These are phyloP conservation scores for Eristalis pertinax DNA, from an alignment of 2,888 invertebrate species.

Conservation along the genomic window DNA sequence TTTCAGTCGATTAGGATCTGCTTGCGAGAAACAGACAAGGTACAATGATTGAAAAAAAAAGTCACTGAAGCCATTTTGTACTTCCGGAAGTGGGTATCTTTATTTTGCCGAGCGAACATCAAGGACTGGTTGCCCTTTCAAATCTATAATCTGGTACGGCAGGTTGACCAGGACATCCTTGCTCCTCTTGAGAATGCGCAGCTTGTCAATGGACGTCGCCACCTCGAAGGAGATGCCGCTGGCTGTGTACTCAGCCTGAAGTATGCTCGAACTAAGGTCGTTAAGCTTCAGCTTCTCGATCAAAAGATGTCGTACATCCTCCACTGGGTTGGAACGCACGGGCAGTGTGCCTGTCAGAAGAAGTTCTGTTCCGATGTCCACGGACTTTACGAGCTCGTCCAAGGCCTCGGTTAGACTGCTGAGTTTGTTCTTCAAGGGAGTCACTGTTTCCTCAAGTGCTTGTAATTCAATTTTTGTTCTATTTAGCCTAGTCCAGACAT, in stretches of 20 bases:
- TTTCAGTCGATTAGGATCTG: slow-evolving; percentile 56
- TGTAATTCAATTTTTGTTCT: slow-evolving; percentile 4
- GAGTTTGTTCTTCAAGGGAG: slow-evolving; percentile 30
- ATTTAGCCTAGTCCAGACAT: slow-evolving; percentile 39
- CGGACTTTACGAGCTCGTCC: slow-evolving; percentile 30
- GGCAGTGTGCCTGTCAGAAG: slow-evolving; percentile 55
- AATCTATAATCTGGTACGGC: slow-evolving; percentile 42
- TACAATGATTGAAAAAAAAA: slow-evolving; percentile 19
- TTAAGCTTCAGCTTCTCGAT: slow-evolving; percentile 48
- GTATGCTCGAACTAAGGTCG: slow-evolving; percentile 50
- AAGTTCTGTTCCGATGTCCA: slow-evolving; percentile 41
- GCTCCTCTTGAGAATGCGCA: slow-evolving; percentile 54
- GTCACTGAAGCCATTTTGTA: neutral
- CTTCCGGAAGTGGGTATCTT: neutral
- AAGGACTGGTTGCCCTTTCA: slow-evolving; percentile 22
- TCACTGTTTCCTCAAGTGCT: slow-evolving; percentile 7
- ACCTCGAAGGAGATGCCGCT: slow-evolving; percentile 49
- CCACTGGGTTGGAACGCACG: slow-evolving; percentile 41
- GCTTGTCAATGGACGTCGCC: slow-evolving; percentile 47
- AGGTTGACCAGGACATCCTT: slow-evolving; percentile 36
- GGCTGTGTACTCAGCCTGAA: slow-evolving; percentile 41
- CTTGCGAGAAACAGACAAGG: slow-evolving; percentile 15
- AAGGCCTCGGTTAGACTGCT: slow-evolving; percentile 30
- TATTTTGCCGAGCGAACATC: slow-evolving; percentile 40
- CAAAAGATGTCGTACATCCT: slow-evolving; percentile 54